phyloP scores from a whole-genome alignment of 2,113 vertebrate species.

The Mobula birostris region DNA sequence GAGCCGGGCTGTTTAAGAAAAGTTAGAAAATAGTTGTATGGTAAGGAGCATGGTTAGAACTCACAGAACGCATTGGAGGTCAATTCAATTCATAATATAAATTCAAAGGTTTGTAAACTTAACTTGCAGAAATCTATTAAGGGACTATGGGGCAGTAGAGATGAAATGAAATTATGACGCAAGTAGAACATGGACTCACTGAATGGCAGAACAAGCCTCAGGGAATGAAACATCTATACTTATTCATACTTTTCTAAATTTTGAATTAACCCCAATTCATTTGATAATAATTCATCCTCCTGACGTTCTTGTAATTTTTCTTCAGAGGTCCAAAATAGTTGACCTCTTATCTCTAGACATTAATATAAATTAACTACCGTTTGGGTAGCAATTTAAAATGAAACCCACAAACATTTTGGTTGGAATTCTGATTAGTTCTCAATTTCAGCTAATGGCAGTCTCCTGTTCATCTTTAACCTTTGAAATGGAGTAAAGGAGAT shows the following conservation, averaged over 20 bases:
- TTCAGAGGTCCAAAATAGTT: neutral
- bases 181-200: neutral
- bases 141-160: no score
- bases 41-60: neutral
- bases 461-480: conserved; percentile 20
- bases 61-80: neutral
- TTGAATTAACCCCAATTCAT: neutral
- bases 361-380: neutral
- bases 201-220: neutral
- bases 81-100: neutral
- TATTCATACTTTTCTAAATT: neutral
- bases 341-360: neutral
- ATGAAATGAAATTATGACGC: neutral
- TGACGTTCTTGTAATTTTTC: neutral
- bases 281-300: neutral
- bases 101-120: neutral
- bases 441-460: neutral
- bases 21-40: neutral
- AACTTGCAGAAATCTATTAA: neutral
- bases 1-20: neutral
- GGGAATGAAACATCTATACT: neutral
- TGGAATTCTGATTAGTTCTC: neutral
- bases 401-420: neutral
- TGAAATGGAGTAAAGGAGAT: neutral
- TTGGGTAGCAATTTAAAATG: conserved; percentile 3